Percentiles rank a stretch among this genome's conserved stretches.
Evolutionary conservation across 2,888 invertebrate genomes (phyloP).

Genomic region (Choristoneura rosaceana): DNA sequence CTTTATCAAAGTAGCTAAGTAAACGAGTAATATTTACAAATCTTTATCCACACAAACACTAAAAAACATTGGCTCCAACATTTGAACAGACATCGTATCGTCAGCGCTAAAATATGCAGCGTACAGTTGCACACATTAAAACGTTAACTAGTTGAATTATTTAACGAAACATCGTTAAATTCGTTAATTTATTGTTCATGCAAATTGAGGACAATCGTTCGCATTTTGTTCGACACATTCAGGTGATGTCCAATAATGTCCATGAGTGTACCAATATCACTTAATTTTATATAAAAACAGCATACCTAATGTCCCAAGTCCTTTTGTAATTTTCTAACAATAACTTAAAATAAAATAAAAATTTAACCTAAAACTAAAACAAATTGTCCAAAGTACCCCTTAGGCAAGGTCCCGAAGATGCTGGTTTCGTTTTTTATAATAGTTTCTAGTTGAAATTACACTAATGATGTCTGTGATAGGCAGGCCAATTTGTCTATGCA

Average conservation of each 20-base stretch:
- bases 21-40: neutral
- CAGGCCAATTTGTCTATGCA: too few relatives aligned
- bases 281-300: neutral
- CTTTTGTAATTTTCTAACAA: too few relatives aligned
- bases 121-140: conserved; percentile 22
- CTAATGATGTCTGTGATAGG: too few relatives aligned
- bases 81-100: neutral
- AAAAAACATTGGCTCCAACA: neutral
- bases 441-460: too few relatives aligned
- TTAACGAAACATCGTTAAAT: conserved; percentile 35
- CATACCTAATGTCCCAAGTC: too few relatives aligned
- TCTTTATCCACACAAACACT: neutral
- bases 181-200: conserved; percentile 4
- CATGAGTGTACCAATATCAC: neutral
- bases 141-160: conserved; percentile 37
- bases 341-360: too few relatives aligned
- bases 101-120: conserved; percentile 23
- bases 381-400: too few relatives aligned
- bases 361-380: too few relatives aligned
- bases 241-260: neutral
- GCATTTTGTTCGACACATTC: neutral
- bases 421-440: too few relatives aligned
- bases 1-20: too few relatives aligned
- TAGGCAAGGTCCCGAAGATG: too few relatives aligned
- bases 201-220: conserved; percentile 16